phyloP scores from a whole-genome alignment of 2,113 vertebrate species.

The Trichomycterus rosablanca region DNA sequence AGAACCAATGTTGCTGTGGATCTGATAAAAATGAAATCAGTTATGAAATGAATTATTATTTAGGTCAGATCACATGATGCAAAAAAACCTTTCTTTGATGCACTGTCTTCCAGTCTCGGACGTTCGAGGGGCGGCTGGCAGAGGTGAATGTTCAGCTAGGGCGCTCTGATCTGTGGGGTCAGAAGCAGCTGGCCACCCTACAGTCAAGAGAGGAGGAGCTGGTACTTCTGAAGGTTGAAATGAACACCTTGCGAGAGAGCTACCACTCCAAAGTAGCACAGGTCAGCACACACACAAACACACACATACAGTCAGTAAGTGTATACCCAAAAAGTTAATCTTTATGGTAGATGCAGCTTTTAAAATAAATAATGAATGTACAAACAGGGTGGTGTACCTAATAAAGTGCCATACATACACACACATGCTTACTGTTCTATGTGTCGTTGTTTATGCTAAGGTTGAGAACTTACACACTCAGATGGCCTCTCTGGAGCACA shows the following conservation, averaged over 20 bases:
- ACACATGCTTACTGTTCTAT: not conserved
- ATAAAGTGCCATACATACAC: not conserved
- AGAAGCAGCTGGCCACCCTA: conserved; percentile 56
- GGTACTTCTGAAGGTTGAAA: conserved; percentile 64
- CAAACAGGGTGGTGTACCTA: too few relatives aligned
- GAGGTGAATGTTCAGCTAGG: conserved; percentile 58
- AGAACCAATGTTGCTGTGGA: too few relatives aligned
- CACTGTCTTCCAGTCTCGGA: conserved; percentile 42
- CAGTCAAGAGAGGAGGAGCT: conserved; percentile 62
- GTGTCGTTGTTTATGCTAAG: conserved; percentile 16
- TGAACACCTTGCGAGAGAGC: conserved; percentile 62
- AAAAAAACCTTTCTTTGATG: too few relatives aligned
- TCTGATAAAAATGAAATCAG: too few relatives aligned
- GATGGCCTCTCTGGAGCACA: conserved; percentile 44
- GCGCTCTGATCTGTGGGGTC: conserved; percentile 61
- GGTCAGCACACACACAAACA: conserved; percentile 41
- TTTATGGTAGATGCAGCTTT: too few relatives aligned
- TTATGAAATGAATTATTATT: too few relatives aligned
- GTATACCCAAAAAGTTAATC: too few relatives aligned
- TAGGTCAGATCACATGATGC: too few relatives aligned
- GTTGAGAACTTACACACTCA: conserved; percentile 44
- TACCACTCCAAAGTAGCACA: conserved; percentile 55
- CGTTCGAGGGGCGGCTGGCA: conserved; percentile 54
- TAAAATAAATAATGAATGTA: too few relatives aligned
- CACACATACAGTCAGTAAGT: conserved; percentile 1